Percentiles rank a stretch among this genome's conserved stretches.
Evolutionary conservation across 2,888 invertebrate species (phyloP).

Genomic region (Hirtodrosophila trivittata): DNA sequence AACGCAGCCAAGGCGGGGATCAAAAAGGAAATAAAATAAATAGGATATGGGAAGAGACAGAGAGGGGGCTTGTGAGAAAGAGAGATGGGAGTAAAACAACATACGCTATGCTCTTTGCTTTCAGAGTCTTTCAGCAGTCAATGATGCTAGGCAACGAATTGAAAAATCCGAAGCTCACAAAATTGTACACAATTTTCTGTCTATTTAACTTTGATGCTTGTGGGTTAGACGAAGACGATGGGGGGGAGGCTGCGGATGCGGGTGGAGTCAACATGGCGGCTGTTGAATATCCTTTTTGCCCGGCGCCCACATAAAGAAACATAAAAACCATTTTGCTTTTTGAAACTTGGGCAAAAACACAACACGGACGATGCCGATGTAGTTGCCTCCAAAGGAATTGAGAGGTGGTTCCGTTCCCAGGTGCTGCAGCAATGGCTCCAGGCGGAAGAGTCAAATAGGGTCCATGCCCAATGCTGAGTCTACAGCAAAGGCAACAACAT

Average conservation of each 20-base stretch:
- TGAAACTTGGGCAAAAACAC: conserved; percentile 60
- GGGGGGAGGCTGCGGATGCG: not conserved
- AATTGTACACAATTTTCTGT: conserved; percentile 81
- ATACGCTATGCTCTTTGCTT: conserved; percentile 44
- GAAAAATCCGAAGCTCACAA: conserved; percentile 73
- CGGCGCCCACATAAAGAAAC: conserved; percentile 73
- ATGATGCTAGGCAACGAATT: conserved; percentile 78
- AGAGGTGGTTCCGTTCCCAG: conserved; percentile 11
- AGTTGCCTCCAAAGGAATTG: conserved; percentile 41
- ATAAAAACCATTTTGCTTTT: conserved; percentile 75
- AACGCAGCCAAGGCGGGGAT: conserved; percentile 38
- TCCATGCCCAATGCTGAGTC: not conserved
- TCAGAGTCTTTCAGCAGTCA: conserved; percentile 68
- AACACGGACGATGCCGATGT: conserved; percentile 29
- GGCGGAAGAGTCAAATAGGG: not conserved
- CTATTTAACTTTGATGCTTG: conserved; percentile 79
- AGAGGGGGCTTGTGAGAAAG: not conserved
- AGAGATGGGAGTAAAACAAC: conserved; percentile 14
- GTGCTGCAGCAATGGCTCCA: conserved; percentile 3
- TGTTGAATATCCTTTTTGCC: conserved; percentile 59
- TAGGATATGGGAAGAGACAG: not conserved
- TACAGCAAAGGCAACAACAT: conserved; percentile 1
- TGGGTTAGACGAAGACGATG: conserved; percentile 5
- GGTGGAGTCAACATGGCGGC: conserved; percentile 40
- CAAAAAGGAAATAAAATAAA: conserved; percentile 14